Base-by-base conservation (phyloP, 2,113 vertebrate genomes). In the Melospiza georgiana region DNA sequence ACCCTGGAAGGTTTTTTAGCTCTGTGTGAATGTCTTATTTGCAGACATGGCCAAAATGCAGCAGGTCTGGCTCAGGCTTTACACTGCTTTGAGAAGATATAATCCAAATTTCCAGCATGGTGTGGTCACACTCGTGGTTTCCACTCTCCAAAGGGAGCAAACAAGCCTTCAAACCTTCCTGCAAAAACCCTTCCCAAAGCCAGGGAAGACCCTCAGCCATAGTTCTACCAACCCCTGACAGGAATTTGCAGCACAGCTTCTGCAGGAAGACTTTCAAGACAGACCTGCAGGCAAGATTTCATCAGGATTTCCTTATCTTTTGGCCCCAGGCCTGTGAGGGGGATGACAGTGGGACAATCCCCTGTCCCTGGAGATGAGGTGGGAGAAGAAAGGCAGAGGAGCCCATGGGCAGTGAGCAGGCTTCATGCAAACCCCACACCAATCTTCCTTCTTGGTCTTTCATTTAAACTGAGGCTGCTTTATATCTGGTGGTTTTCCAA, bases 321-420 rank as follows among this genome's bases (percentile, higher is more conserved):
- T 54, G 15, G 48, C 46, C n/a, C 21, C 31, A 55, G 66, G n/a
- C 5, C 27, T 44, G 23, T 43, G 31, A 30, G 21, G 39, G 30
- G 19, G 10, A 25, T 2, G 9, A 21, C 17, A 49, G 23, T 13
- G 31, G 41, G 41, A 44, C 28, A 71, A 35, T 16, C 13, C 12
- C 41, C 20, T 31, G 10, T 39, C 37, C 27, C 37, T 75, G 28
- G 72, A 54, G 52, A 46, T 8, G 48, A 75, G 48, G 39, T 17
- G 8, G 25, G 19, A 49, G 44, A 62, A 88, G 72, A 48, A 58
- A 72, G 9, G 19, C 48, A 18, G 37, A 37, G 30, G 37, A 44
- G 9, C 23, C 30, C 14, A 20, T 4, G 35, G 35, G 33, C 51
- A 68, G 69, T 0, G 0, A 84, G 49, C 15, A 44, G 30, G n/a